phyloP scores from a whole-genome alignment of 2,113 vertebrate species.

The Nematolebias whitei region DNA sequence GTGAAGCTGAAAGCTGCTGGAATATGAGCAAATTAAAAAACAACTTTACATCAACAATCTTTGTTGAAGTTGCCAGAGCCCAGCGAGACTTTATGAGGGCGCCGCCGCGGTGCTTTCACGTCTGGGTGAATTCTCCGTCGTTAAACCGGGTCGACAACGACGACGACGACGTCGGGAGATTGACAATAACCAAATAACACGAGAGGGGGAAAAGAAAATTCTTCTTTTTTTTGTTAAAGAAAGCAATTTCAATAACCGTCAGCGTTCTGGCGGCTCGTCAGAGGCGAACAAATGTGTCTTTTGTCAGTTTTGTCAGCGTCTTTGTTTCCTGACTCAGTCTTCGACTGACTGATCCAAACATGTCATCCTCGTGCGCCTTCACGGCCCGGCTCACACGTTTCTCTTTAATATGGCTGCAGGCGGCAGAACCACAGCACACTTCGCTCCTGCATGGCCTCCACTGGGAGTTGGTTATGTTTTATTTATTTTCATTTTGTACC shows the following conservation, averaged over 20 bases:
- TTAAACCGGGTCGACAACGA: conserved; percentile 38
- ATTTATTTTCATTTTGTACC: conserved; percentile 26
- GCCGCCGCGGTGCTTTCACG: too few species aligned
- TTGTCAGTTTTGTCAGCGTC: conserved; percentile 55
- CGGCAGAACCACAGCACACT: conserved; percentile 17
- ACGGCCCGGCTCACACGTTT: conserved; percentile 26
- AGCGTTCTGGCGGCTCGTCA: conserved; percentile 61
- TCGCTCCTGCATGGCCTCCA: too few species aligned
- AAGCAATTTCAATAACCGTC: conserved; percentile 69
- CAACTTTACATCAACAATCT: conserved; percentile 49
- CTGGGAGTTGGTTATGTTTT: too few species aligned
- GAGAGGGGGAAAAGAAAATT: conserved; percentile 49
- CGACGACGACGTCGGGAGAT: conserved; percentile 39
- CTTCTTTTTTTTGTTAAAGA: conserved; percentile 46
- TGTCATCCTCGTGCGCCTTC: conserved; percentile 28
- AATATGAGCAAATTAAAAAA: conserved; percentile 57
- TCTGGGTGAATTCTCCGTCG: conserved; percentile 40
- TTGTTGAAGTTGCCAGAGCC: conserved; percentile 45
- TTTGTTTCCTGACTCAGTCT: conserved; percentile 63
- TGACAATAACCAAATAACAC: conserved; percentile 61
- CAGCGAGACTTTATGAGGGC: conserved; percentile 5
- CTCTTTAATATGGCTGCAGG: background rate
- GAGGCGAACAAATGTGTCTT: conserved; percentile 48
- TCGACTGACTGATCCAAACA: conserved; percentile 65
- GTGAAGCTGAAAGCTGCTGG: conserved; percentile 46